A percentile compares a stretch with the other conserved stretches of the same genome.
Evolutionary conservation across 2,888 invertebrate species (phyloP).

Genomic region (Dasysyrphus tricinctus): DNA sequence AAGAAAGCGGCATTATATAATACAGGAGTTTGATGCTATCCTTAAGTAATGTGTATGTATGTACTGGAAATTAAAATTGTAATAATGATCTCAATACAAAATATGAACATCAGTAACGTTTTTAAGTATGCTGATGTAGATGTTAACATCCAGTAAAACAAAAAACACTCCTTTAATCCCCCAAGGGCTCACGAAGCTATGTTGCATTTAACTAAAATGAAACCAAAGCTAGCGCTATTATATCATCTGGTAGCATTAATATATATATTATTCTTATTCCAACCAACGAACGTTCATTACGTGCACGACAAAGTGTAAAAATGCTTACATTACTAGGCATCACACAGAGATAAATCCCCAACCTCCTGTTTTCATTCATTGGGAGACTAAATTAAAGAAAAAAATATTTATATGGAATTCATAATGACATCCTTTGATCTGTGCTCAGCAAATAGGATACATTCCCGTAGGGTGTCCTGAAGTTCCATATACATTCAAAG

Average conservation of each 20-base stretch:
- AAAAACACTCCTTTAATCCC: constrained; percentile 21
- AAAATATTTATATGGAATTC: constrained; percentile 56
- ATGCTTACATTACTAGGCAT: constrained; percentile 31
- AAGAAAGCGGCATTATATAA: too few species aligned
- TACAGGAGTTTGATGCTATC: too few species aligned
- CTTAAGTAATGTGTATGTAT: too few species aligned
- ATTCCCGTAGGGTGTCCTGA: constrained; percentile 68
- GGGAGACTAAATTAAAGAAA: constrained; percentile 1
- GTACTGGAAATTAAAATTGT: not conserved
- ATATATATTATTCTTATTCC: constrained; percentile 55
- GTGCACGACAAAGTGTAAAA: constrained; percentile 55
- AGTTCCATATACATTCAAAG: constrained; percentile 42
- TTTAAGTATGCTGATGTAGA: constrained; percentile 9
- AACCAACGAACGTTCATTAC: constrained; percentile 65
- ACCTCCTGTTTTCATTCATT: constrained; percentile 21
- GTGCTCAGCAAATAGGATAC: constrained; percentile 68
- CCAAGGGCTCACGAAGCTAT: constrained; percentile 25
- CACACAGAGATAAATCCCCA: constrained; percentile 4
- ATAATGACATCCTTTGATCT: constrained; percentile 75
- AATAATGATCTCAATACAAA: not conserved
- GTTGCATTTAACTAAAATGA: constrained; percentile 24
- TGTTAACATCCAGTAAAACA: constrained; percentile 41
- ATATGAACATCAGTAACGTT: not conserved
- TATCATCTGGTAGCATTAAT: constrained; percentile 60
- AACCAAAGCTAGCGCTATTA: constrained; percentile 63